A percentile compares a stretch with the other conserved stretches of the same genome.
Conservation (phyloP, 2,113 vertebrate genomes). For the Sceloporus tristichus region DNA sequence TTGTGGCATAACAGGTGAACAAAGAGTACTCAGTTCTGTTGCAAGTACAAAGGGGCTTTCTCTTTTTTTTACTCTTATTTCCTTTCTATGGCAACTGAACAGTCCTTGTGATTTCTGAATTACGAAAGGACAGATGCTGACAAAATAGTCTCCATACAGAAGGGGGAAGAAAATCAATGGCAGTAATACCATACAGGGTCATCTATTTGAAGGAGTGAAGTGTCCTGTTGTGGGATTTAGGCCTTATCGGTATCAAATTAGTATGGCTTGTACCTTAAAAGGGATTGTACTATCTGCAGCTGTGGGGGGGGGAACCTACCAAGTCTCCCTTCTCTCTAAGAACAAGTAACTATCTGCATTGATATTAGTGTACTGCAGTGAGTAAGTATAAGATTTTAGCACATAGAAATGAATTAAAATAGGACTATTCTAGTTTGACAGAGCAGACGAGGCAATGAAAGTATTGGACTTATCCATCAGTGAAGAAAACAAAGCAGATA, state of each 20-base stretch:
- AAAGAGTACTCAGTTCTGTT: conserved; percentile 36
- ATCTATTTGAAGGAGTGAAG: not conserved
- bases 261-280: not conserved
- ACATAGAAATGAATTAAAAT: not conserved
- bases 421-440: not conserved
- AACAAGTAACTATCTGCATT: not conserved
- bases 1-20: conserved; percentile 46
- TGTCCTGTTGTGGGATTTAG: not conserved
- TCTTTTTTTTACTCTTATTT: conserved; percentile 10
- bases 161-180: not conserved
- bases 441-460: not conserved
- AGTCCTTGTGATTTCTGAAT: conserved; percentile 34
- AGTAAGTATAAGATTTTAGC: not conserved
- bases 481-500: not conserved
- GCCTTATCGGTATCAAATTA: not conserved
- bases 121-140: conserved; percentile 13
- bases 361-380: not conserved
- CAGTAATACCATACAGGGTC: not conserved
- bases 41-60: conserved; percentile 1
- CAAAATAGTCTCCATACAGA: not conserved
- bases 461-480: not conserved
- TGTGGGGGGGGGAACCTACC: not conserved
- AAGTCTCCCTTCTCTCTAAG: not conserved
- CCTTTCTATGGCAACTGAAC: conserved; percentile 39
- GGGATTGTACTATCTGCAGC: not conserved